Conservation (phyloP, 92 coral and sea anemone species). For the Parazoanthus swiftii region DNA sequence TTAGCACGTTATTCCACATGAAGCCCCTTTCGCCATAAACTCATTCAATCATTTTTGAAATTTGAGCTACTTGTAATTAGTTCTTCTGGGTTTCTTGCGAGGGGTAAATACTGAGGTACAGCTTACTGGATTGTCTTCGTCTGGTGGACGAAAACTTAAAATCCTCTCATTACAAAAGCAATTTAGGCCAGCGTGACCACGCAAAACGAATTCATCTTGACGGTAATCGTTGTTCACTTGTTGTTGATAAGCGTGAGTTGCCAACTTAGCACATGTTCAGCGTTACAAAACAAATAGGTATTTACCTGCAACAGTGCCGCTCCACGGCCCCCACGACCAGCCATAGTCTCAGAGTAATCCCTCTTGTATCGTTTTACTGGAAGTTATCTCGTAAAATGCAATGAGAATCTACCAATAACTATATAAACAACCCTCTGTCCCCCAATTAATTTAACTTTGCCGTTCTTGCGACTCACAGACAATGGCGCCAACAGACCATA, state of each 20-base stretch:
- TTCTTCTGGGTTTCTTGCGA: neutral
- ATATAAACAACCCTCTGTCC: conserved; percentile 3
- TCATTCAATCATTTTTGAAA: too few relatives aligned
- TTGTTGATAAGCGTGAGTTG: neutral
- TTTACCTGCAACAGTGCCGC: conserved; percentile 93
- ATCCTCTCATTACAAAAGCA: neutral
- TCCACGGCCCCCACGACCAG: conserved; percentile 98
- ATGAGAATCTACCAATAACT: neutral
- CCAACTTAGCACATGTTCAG: conserved; percentile 2
- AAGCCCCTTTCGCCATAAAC: too few relatives aligned
- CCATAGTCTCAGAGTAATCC: conserved; percentile 54
- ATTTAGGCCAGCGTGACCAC: neutral
- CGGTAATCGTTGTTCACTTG: neutral
- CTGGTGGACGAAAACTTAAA: neutral
- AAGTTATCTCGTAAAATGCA: neutral
- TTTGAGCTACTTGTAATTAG: too few relatives aligned
- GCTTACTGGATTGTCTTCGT: neutral
- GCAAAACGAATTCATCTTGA: neutral
- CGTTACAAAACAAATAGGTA: neutral
- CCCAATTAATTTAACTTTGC: neutral
- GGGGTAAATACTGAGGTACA: neutral
- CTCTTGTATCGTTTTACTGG: neutral
- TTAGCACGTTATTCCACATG: too few relatives aligned
- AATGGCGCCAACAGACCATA: conserved; percentile 74
- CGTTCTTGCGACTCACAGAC: neutral